Evolutionary conservation across 2,113 vertebrate genomes (phyloP).

Genomic region (Anguilla rostrata): DNA sequence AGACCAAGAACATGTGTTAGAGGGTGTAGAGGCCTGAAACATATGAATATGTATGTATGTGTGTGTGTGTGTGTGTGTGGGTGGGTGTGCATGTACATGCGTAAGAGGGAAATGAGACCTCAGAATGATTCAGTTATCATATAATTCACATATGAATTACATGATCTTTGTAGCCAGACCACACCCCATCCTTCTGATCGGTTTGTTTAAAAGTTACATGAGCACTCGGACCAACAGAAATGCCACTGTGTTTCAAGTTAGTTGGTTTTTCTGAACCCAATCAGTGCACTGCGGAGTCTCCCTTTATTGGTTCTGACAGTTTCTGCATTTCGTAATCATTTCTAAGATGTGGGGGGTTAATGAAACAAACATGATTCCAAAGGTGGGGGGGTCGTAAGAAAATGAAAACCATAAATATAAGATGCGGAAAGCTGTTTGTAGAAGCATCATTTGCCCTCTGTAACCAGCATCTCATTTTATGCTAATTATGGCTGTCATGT

Average conservation of each 20-base stretch:
- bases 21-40: too few relatives aligned
- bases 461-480: not conserved
- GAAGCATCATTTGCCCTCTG: not conserved
- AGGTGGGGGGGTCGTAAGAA: not conserved
- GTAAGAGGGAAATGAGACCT: too few relatives aligned
- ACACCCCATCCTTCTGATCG: too few relatives aligned
- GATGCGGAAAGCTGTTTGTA: not conserved
- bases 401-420: slow-evolving; percentile 2
- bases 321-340: not conserved
- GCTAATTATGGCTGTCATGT: not conserved
- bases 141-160: too few relatives aligned
- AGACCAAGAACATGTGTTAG: too few relatives aligned
- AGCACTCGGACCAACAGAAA: not conserved
- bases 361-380: not conserved
- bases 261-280: not conserved
- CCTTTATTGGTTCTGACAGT: not conserved
- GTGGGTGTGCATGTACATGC: too few relatives aligned
- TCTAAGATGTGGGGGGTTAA: not conserved
- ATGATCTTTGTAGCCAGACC: too few relatives aligned
- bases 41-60: too few relatives aligned
- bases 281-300: not conserved
- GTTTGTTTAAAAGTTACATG: not conserved
- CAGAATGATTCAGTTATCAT: too few relatives aligned
- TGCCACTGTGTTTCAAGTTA: not conserved
- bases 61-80: too few relatives aligned